A percentile compares a stretch with the other conserved stretches of the same genome.
Conservation (phyloP, 2,888 invertebrate genomes). For the Pseudeuparius sepicola region DNA sequence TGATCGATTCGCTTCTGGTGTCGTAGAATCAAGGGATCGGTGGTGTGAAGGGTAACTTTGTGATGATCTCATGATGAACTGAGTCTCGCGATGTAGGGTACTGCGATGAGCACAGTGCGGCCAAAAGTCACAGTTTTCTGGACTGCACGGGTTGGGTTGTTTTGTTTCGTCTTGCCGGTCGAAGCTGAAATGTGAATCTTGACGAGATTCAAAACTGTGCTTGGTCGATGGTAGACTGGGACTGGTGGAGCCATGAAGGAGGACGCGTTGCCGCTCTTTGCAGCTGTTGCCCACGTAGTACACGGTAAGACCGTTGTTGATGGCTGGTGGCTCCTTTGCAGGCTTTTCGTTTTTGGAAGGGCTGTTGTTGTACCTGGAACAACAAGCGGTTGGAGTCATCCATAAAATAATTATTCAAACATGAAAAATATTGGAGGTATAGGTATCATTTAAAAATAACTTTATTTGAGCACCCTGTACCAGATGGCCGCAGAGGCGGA, state of each 20-base stretch:
- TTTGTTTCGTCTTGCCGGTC: too few species aligned
- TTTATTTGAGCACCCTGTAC: too few species aligned
- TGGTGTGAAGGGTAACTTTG: constrained; percentile 47
- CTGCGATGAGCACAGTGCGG: constrained; percentile 46
- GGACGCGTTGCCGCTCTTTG: constrained; percentile 35
- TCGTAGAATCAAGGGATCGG: constrained; percentile 36
- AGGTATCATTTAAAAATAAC: too few species aligned
- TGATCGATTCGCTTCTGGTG: constrained; percentile 6
- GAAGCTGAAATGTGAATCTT: too few species aligned
- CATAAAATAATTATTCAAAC: too few species aligned
- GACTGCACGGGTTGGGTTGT: constrained; percentile 42
- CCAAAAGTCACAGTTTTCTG: constrained; percentile 53
- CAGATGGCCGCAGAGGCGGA: too few species aligned
- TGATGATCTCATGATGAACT: constrained; percentile 40
- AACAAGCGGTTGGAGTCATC: too few species aligned
- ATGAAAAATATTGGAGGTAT: too few species aligned
- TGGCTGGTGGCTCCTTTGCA: too few species aligned
- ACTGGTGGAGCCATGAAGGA: constrained; percentile 43
- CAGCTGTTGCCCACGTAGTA: constrained; percentile 35
- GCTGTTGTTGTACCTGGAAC: constrained; percentile 30
- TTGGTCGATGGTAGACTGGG: constrained; percentile 34
- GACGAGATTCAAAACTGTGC: too few species aligned
- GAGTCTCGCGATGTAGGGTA: constrained; percentile 27
- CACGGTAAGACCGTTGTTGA: constrained; percentile 34
- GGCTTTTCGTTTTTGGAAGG: constrained; percentile 25